A percentile compares a stretch with the other conserved stretches of the same genome.
These are phyloP conservation scores for Conus ventricosus DNA, from an alignment of 1,140 invertebrate species.

Conservation along the genomic window DNA sequence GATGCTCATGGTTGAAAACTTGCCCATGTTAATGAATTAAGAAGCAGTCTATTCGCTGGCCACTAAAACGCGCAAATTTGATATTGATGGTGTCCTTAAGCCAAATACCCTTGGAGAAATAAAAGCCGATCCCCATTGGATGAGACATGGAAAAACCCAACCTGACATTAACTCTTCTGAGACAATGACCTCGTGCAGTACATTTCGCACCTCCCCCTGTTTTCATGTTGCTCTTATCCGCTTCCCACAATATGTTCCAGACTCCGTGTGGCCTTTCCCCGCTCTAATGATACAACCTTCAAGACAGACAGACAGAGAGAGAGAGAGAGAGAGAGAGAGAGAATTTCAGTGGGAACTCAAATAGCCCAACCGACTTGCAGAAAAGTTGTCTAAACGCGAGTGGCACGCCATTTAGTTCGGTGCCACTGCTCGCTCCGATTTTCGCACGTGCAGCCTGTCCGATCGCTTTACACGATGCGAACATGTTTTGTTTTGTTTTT, in stretches of 20 bases:
- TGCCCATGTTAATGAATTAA: too few species aligned
- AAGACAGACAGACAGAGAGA: neutral
- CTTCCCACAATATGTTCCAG: neutral
- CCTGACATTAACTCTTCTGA: neutral
- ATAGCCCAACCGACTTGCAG: neutral
- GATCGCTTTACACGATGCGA: neutral
- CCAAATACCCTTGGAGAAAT: too few species aligned
- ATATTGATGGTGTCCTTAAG: too few species aligned
- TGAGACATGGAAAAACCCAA: neutral
- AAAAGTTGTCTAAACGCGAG: neutral
- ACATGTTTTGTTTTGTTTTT: too few species aligned
- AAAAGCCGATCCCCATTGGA: too few species aligned
- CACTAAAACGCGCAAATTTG: too few species aligned
- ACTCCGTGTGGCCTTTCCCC: neutral
- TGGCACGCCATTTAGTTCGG: conserved; percentile 15
- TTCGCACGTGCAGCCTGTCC: neutral
- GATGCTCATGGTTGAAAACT: too few species aligned
- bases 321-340: neutral
- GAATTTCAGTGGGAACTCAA: neutral
- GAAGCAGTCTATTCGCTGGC: too few species aligned
- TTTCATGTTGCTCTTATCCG: conserved; percentile 7
- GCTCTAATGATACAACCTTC: neutral
- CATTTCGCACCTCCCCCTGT: neutral
- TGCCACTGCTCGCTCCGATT: conserved; percentile 11
- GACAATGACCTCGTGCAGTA: neutral